These are phyloP conservation scores for Drosophila mojavensis DNA, from an alignment of 1,140 invertebrate species.

Conservation along the genomic window DNA sequence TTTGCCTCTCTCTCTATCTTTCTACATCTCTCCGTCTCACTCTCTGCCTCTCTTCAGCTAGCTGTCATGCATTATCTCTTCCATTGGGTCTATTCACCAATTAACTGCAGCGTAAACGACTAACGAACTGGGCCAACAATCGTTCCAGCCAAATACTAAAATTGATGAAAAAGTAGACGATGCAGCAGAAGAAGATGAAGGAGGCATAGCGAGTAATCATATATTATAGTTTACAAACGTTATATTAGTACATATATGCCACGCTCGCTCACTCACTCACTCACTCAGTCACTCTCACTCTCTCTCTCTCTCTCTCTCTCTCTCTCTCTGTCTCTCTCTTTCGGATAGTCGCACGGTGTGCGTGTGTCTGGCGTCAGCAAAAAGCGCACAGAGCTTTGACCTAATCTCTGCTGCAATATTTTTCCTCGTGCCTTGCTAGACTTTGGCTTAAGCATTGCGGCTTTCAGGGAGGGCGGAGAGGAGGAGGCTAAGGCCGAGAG, in stretches of 20 bases:
- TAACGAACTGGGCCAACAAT: too few relatives aligned
- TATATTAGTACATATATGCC: constrained; percentile 1
- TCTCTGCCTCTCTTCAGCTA: too few relatives aligned
- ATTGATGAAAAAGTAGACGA: too few relatives aligned
- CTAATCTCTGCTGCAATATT: constrained; percentile 81
- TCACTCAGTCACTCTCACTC: too few relatives aligned
- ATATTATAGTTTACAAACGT: constrained; percentile 24
- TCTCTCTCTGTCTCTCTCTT: background rate
- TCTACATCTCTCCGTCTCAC: too few relatives aligned
- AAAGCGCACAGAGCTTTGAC: constrained; percentile 75
- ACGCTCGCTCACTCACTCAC: background rate
- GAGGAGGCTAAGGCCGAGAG: background rate
- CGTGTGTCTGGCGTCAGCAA: constrained; percentile 60
- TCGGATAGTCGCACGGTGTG: constrained; percentile 5
- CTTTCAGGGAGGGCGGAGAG: background rate
- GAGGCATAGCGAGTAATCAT: background rate
- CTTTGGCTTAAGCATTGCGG: constrained; percentile 28
- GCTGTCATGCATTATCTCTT: too few relatives aligned
- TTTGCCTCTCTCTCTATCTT: too few relatives aligned
- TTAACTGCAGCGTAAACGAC: too few relatives aligned
- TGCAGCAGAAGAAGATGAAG: background rate
- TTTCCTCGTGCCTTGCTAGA: constrained; percentile 62
- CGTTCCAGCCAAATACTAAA: too few relatives aligned
- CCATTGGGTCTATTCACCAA: too few relatives aligned
- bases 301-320: too few relatives aligned